A percentile compares a stretch with the other conserved stretches of the same genome.
Conservation (phyloP, 2,888 invertebrate species). For the Oxycera nigricornis region DNA sequence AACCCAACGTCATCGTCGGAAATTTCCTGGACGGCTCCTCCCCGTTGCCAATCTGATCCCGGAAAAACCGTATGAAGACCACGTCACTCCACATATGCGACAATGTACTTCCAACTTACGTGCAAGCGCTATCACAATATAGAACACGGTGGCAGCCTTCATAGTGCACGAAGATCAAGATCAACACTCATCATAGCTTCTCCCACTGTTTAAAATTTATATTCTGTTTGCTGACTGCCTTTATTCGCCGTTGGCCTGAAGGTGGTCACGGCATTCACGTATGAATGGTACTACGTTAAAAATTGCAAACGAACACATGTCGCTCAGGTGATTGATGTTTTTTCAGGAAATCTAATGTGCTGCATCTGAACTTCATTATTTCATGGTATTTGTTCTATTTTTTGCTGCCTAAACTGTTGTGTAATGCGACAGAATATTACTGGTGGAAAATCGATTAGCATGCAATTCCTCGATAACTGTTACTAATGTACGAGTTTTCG, state of each 20-base stretch:
- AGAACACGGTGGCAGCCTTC: background rate
- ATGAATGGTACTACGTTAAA: background rate
- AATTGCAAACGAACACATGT: background rate
- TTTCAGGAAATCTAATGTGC: too few relatives aligned
- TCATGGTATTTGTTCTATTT: too few relatives aligned
- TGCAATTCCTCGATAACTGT: too few relatives aligned
- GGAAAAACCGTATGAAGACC: background rate
- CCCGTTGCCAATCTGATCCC: background rate
- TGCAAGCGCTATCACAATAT: background rate
- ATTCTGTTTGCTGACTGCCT: background rate
- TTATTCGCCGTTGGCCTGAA: background rate
- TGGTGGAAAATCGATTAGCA: too few relatives aligned
- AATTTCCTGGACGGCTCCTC: background rate
- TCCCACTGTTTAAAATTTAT: background rate
- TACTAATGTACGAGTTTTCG: too few relatives aligned
- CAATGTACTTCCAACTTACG: background rate
- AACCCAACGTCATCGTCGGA: slow-evolving; percentile 6
- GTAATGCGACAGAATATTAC: too few relatives aligned
- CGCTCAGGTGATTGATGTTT: background rate
- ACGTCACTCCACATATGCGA: background rate
- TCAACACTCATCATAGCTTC: background rate
- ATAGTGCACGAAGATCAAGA: background rate
- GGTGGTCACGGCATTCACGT: background rate
- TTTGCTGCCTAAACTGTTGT: too few relatives aligned
- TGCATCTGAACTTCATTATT: too few relatives aligned